Evolutionary conservation across 2,888 invertebrate species (phyloP).

Genomic region (Theodoxus fluviatilis): DNA sequence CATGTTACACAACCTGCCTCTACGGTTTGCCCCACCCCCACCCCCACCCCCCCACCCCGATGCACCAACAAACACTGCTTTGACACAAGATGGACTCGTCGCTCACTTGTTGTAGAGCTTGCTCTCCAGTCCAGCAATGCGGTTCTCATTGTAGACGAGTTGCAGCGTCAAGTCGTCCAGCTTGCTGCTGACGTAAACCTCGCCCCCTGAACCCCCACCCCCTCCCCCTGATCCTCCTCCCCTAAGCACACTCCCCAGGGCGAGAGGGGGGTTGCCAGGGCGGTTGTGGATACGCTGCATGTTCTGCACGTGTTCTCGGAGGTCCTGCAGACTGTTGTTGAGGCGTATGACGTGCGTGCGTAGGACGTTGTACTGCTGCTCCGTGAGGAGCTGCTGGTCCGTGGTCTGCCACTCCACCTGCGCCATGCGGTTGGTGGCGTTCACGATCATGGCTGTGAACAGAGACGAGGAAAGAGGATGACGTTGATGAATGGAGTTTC

Average conservation of each 20-base stretch:
- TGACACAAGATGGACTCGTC: too few species aligned
- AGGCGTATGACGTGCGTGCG: constrained; percentile 48
- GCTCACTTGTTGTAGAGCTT: constrained; percentile 52
- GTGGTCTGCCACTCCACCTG: constrained; percentile 39
- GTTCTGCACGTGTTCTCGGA: constrained; percentile 28
- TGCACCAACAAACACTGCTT: too few species aligned
- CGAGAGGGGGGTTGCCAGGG: too few species aligned
- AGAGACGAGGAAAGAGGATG: too few species aligned
- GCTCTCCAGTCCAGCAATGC: constrained; percentile 74
- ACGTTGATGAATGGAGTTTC: too few species aligned
- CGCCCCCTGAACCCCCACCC: background rate
- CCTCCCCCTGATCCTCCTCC: background rate
- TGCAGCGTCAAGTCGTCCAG: constrained; percentile 46
- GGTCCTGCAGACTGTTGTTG: constrained; percentile 49
- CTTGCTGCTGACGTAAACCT: constrained; percentile 31
- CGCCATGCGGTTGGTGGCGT: background rate
- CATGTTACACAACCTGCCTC: background rate
- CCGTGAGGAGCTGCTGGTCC: constrained; percentile 38
- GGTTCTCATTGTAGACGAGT: constrained; percentile 48
- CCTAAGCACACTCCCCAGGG: too few species aligned
- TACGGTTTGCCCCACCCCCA: background rate
- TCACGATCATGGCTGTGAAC: background rate
- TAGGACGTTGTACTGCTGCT: constrained; percentile 45
- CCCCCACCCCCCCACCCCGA: background rate
- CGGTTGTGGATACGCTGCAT: constrained; percentile 24